phyloP scores from a whole-genome alignment of 1,140 invertebrate species.

The Ostrea denselamellosa region DNA sequence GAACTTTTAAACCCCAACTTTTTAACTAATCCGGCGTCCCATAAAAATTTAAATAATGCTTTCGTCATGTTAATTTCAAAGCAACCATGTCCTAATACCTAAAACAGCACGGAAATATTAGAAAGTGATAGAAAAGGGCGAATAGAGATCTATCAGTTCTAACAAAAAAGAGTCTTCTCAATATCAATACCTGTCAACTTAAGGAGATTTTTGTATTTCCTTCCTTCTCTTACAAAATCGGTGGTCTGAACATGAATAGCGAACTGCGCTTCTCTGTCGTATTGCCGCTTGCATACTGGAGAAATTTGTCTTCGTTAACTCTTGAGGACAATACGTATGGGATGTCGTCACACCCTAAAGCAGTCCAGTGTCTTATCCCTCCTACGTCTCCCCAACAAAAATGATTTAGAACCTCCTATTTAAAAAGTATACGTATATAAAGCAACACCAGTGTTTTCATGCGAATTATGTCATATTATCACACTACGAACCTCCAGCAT shows the following conservation, averaged over 20 bases:
- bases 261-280: neutral
- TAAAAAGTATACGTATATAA: neutral
- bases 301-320: neutral
- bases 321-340: slow-evolving; percentile 10
- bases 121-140: neutral
- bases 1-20: slow-evolving; percentile 42
- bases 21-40: slow-evolving; percentile 28
- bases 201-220: neutral
- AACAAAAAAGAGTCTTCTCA: no score
- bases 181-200: neutral
- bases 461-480: neutral
- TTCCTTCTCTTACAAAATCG: neutral
- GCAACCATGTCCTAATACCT: slow-evolving; percentile 34
- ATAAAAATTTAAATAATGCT: neutral
- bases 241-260: neutral
- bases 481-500: neutral
- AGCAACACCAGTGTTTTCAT: neutral
- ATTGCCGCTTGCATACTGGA: neutral
- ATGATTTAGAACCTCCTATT: neutral
- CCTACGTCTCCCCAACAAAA: neutral
- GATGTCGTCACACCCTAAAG: slow-evolving; percentile 42
- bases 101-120: no score
- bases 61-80: slow-evolving; percentile 46
- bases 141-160: no score
- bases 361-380: neutral